phyloP scores from a whole-genome alignment of 2,888 invertebrate species.

The Pogonocherus hispidulus region DNA sequence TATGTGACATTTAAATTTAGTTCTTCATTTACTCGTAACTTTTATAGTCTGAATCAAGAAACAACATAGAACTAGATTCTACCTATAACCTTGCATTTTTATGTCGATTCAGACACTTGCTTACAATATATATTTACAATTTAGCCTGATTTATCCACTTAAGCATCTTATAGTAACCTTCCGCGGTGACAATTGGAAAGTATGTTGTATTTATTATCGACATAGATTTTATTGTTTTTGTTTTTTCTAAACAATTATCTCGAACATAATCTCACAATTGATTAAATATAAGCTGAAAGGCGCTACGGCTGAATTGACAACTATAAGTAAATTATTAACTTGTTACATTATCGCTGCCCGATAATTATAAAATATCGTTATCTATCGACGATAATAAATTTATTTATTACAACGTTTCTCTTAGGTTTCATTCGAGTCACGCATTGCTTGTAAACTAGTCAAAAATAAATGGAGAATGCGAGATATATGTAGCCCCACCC shows the following conservation, averaged over 20 bases:
- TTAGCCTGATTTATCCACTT: constrained; percentile 22
- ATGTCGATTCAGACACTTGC: not conserved
- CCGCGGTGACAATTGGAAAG: constrained; percentile 38
- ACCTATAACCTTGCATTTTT: not conserved
- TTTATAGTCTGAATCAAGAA: not conserved
- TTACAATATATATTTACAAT: constrained; percentile 4
- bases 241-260: constrained; percentile 31
- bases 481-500: constrained; percentile 24
- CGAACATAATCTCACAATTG: constrained; percentile 34
- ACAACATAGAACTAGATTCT: not conserved
- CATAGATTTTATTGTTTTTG: constrained; percentile 39
- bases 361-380: constrained; percentile 33
- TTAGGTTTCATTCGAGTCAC: constrained; percentile 26
- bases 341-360: constrained; percentile 28
- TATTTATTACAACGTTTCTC: constrained; percentile 26
- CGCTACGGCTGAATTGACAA: constrained; percentile 31
- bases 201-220: constrained; percentile 38
- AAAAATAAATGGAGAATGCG: constrained; percentile 16
- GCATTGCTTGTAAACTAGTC: constrained; percentile 31
- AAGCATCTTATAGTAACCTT: constrained; percentile 36
- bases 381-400: constrained; percentile 28
- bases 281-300: constrained; percentile 36
- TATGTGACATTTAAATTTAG: no score
- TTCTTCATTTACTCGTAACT: no score
- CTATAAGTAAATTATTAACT: constrained; percentile 38